Conservation (phyloP, 2,113 vertebrate species). For the Heteronetta atricapilla region DNA sequence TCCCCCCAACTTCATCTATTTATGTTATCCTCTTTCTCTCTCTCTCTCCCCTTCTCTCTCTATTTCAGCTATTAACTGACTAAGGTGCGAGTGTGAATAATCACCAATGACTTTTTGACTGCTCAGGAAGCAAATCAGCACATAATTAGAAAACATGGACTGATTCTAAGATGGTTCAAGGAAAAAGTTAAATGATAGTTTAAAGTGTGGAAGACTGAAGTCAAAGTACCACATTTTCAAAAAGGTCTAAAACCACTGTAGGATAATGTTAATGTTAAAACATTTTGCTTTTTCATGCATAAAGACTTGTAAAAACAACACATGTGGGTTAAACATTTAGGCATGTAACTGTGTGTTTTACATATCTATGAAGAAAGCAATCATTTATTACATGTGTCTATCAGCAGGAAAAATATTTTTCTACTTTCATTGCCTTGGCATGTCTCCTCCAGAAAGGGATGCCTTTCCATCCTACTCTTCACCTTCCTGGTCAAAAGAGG, state of each 20-base stretch:
- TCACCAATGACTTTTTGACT: constrained; percentile 30
- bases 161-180: not conserved
- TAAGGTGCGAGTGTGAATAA: constrained; percentile 21
- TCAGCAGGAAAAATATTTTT: not conserved
- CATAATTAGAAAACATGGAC: constrained; percentile 57
- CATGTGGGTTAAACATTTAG: not conserved
- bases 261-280: not conserved
- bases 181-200: constrained; percentile 27
- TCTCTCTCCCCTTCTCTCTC: not conserved
- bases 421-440: not conserved
- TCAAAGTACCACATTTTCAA: not conserved
- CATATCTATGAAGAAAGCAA: not conserved
- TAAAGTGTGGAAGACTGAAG: not conserved
- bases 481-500: not conserved
- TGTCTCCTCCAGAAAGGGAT: not conserved
- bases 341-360: not conserved
- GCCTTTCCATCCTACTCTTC: not conserved
- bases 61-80: not conserved
- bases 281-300: accelerated
- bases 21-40: not conserved
- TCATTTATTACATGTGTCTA: not conserved
- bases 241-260: not conserved
- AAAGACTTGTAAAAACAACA: not conserved
- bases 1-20: not conserved
- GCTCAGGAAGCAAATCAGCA: constrained; percentile 48